These are phyloP conservation scores for Ptilodon capucinus DNA, from an alignment of 2,888 invertebrate genomes.

Conservation along the genomic window DNA sequence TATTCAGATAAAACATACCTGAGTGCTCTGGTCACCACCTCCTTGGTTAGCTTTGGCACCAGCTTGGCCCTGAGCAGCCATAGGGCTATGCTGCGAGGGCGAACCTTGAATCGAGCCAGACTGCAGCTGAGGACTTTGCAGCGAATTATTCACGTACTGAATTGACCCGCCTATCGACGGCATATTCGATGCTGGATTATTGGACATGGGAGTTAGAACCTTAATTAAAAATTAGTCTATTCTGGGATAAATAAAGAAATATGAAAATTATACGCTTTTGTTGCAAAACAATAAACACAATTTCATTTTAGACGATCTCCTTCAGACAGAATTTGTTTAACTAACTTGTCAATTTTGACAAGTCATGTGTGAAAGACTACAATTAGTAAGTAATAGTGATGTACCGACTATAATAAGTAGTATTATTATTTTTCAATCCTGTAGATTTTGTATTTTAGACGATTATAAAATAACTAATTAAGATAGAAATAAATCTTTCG, in stretches of 20 bases:
- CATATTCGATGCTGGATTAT: conserved; percentile 61
- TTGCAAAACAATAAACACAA: conserved; percentile 11
- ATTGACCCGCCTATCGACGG: conserved; percentile 64
- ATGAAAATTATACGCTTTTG: neutral
- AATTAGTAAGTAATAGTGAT: no score
- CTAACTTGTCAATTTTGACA: no score
- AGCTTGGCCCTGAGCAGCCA: conserved; percentile 63
- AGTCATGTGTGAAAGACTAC: neutral
- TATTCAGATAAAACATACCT: conserved; percentile 40
- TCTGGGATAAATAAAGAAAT: no score
- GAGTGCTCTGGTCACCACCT: conserved; percentile 58
- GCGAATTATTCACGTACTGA: conserved; percentile 68
- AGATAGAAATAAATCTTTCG: no score
- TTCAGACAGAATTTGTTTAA: no score
- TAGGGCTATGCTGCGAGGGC: conserved; percentile 76
- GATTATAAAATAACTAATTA: no score
- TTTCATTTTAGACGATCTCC: neutral
- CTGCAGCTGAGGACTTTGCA: conserved; percentile 70
- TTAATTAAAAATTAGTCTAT: no score
- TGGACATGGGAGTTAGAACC: conserved; percentile 41
- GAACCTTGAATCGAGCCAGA: conserved; percentile 65
- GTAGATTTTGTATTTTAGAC: no score
- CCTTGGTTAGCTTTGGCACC: conserved; percentile 52
- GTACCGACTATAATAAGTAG: no score
- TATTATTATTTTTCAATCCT: no score